Percentiles rank a stretch among this genome's conserved stretches.
Evolutionary conservation across 2,888 invertebrate genomes (phyloP).

Genomic region (Antheraea yamamai): DNA sequence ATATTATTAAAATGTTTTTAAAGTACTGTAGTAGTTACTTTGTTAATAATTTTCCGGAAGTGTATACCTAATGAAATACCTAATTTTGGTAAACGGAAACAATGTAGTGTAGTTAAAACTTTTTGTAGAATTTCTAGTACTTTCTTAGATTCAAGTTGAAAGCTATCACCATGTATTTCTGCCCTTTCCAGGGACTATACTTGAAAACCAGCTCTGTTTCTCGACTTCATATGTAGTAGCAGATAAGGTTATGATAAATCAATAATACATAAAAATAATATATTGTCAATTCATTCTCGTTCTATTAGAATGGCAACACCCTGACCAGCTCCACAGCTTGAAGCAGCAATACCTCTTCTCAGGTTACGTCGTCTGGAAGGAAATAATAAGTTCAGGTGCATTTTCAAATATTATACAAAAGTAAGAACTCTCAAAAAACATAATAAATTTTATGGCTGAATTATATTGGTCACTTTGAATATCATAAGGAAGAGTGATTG

Average conservation of each 20-base stretch:
- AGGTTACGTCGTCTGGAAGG: conserved; percentile 48
- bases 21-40: neutral
- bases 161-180: neutral
- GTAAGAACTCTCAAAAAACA: neutral
- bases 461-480: no score
- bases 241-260: neutral
- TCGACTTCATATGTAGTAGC: neutral
- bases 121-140: no score
- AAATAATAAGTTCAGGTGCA: neutral
- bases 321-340: conserved; percentile 98
- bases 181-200: neutral
- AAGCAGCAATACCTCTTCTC: conserved; percentile 94
- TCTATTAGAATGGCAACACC: conserved; percentile 96
- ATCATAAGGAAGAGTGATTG: no score
- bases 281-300: conserved; percentile 70
- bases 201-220: neutral
- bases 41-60: neutral
- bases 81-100: neutral
- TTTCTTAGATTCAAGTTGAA: neutral
- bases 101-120: neutral
- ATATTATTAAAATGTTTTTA: conserved; percentile 1
- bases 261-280: neutral
- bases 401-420: neutral
- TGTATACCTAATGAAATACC: neutral
- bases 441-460: no score